Evolutionary conservation across 2,797 vertebrate species (phyloP).

Genomic region (Silurus aristotelis): DNA sequence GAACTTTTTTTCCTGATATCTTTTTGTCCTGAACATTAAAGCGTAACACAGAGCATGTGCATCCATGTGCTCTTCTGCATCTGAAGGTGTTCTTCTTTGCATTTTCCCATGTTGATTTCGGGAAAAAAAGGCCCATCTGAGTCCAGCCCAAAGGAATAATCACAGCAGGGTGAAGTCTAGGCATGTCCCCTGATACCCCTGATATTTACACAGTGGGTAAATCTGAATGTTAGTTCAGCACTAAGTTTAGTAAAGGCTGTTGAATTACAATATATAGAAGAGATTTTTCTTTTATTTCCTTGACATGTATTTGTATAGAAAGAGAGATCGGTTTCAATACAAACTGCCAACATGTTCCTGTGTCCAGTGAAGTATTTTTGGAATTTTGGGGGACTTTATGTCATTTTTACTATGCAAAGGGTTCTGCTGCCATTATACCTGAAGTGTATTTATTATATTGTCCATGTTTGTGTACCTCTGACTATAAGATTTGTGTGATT

Average conservation of each 20-base stretch:
- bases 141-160: slow-evolving; percentile 36
- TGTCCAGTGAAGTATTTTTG: no score
- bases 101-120: slow-evolving; percentile 34
- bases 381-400: no score
- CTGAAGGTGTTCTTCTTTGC: slow-evolving; percentile 41
- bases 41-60: slow-evolving; percentile 5
- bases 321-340: background rate
- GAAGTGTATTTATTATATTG: no score
- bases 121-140: slow-evolving; percentile 37
- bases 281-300: background rate
- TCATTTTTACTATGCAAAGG: no score
- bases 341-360: no score
- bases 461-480: no score
- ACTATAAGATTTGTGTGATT: no score
- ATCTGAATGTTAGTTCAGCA: background rate
- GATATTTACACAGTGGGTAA: background rate
- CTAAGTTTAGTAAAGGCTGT: background rate
- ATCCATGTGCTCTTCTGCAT: slow-evolving; percentile 17
- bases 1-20: background rate
- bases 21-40: background rate
- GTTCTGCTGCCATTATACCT: no score
- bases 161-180: slow-evolving; percentile 7
- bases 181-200: slow-evolving; percentile 34
- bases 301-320: background rate
- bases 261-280: background rate